Evolutionary conservation across 2,888 invertebrate genomes (phyloP).

Genomic region (Stenichneumon culpator): DNA sequence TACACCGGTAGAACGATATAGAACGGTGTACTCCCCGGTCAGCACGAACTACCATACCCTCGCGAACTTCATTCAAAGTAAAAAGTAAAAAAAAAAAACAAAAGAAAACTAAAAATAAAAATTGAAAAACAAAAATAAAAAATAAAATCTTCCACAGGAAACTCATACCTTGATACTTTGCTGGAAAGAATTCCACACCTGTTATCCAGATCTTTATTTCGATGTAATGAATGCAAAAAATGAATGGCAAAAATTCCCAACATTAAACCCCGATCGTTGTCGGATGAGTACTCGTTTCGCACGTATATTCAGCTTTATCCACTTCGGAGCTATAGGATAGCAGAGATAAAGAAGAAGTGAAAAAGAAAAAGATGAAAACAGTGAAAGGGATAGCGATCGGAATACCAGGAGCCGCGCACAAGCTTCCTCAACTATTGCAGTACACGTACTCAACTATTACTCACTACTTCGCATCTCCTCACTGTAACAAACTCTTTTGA

Average conservation of each 20-base stretch:
- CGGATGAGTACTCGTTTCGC: slow-evolving; percentile 31
- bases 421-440: slow-evolving; percentile 39
- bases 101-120: not conserved
- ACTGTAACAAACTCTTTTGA: slow-evolving; percentile 1
- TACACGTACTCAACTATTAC: slow-evolving; percentile 38
- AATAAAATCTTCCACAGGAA: not conserved
- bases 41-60: slow-evolving; percentile 18
- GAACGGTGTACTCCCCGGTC: not conserved
- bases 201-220: slow-evolving; percentile 24
- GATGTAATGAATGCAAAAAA: not conserved
- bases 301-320: slow-evolving; percentile 14
- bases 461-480: slow-evolving; percentile 45
- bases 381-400: slow-evolving; percentile 59
- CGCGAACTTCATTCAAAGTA: not conserved
- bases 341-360: not conserved
- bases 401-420: slow-evolving; percentile 33
- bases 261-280: slow-evolving; percentile 29
- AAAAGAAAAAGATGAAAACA: slow-evolving; percentile 14
- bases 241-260: not conserved
- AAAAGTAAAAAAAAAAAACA: not conserved
- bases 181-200: slow-evolving; percentile 9
- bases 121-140: not conserved
- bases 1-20: slow-evolving; percentile 15
- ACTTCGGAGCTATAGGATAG: not conserved
- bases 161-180: not conserved